Conservation (phyloP, 2,797 vertebrate species). For the Clamator glandarius region DNA sequence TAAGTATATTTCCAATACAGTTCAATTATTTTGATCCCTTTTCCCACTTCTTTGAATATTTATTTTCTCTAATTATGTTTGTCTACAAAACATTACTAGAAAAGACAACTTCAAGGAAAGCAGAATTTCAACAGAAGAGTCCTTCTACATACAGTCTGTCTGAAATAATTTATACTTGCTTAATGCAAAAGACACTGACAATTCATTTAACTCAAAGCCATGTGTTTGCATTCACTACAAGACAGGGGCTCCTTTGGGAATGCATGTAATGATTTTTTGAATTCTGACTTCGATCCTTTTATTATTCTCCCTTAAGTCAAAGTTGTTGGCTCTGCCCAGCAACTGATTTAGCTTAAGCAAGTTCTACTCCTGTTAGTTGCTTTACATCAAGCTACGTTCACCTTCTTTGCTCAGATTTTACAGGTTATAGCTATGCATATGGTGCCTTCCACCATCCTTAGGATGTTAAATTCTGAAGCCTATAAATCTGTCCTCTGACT, state of each 20-base stretch:
- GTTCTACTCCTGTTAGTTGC: neutral
- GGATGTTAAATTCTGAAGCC: neutral
- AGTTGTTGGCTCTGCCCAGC: neutral
- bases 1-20: neutral
- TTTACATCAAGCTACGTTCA: neutral
- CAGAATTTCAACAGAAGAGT: neutral
- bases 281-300: neutral
- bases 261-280: neutral
- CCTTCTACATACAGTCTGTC: neutral
- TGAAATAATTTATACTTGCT: neutral
- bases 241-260: neutral
- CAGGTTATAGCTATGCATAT: neutral
- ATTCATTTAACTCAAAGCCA: neutral
- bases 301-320: neutral
- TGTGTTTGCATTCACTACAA: neutral
- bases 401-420: neutral
- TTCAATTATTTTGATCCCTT: neutral
- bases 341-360: neutral
- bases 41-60: neutral
- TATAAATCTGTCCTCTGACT: neutral
- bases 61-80: neutral
- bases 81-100: neutral
- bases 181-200: neutral
- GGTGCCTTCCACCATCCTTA: neutral
- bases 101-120: conserved; percentile 2